phyloP scores from a whole-genome alignment of 1,140 invertebrate species.

The Bacillus rossius region DNA sequence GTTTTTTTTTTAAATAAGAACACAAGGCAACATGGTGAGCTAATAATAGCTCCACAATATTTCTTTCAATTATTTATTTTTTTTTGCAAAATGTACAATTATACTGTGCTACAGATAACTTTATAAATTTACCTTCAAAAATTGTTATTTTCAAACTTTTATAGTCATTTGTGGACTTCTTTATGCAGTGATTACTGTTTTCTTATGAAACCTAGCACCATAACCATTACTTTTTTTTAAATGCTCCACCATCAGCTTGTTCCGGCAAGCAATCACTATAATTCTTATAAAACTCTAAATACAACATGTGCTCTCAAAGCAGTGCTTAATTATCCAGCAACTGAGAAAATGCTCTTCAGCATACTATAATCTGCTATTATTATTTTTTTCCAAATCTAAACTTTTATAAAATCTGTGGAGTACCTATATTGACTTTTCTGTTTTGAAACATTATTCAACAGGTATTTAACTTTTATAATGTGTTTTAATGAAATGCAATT shows the following conservation, averaged over 20 bases:
- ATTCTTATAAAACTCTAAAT: slow-evolving; percentile 4
- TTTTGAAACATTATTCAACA: slow-evolving; percentile 1
- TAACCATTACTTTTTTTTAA: neutral
- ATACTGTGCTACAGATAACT: neutral
- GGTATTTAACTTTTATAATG: too few species aligned
- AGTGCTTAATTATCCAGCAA: slow-evolving; percentile 1
- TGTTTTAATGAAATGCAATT: too few species aligned
- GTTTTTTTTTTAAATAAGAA: slow-evolving; percentile 5
- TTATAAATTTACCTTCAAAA: slow-evolving; percentile 1
- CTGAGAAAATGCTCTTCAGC: slow-evolving; percentile 1
- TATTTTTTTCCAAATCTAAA: slow-evolving; percentile 3
- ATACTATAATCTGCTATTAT: neutral
- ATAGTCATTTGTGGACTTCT: slow-evolving; percentile 3
- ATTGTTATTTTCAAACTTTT: slow-evolving; percentile 2
- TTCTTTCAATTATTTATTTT: neutral
- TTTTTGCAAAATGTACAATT: neutral
- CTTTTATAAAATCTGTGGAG: slow-evolving; percentile 2
- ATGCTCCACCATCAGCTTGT: neutral
- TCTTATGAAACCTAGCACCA: slow-evolving; percentile 12
- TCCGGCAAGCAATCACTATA: neutral
- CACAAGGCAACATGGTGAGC: slow-evolving; percentile 13
- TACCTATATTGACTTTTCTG: slow-evolving; percentile 3
- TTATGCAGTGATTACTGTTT: neutral
- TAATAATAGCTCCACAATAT: neutral
- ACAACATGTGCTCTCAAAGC: neutral